Conservation (phyloP, 2,888 invertebrate species). For the Drosophila yooni region DNA sequence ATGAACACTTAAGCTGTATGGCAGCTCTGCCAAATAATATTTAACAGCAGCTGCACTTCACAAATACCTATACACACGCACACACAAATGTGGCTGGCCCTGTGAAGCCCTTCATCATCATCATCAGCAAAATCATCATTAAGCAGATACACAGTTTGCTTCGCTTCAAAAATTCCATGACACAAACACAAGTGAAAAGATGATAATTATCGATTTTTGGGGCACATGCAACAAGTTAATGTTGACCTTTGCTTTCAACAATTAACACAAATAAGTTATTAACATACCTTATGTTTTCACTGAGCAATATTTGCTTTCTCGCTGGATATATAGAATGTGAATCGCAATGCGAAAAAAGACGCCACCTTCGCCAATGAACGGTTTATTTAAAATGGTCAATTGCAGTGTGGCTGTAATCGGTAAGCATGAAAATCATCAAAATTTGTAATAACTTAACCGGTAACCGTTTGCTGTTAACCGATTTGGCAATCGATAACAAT, state of each 20-base stretch:
- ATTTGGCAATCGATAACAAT: background rate
- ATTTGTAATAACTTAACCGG: slow-evolving; percentile 2
- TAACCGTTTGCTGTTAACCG: slow-evolving; percentile 22
- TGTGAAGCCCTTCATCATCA: slow-evolving; percentile 34
- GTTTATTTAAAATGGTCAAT: slow-evolving; percentile 66
- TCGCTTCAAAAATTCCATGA: slow-evolving; percentile 60
- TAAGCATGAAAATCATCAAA: background rate
- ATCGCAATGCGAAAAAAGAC: slow-evolving; percentile 34
- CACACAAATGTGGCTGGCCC: slow-evolving; percentile 22
- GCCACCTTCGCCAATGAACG: slow-evolving; percentile 65
- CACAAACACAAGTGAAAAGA: slow-evolving; percentile 53
- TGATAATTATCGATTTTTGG: slow-evolving; percentile 55
- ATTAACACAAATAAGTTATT: background rate
- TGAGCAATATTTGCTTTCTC: slow-evolving; percentile 6
- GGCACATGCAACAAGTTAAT: slow-evolving; percentile 38
- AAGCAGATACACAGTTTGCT: slow-evolving; percentile 31
- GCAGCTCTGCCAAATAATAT: slow-evolving; percentile 67
- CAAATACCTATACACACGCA: slow-evolving; percentile 14
- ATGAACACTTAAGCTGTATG: slow-evolving; percentile 23
- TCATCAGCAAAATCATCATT: slow-evolving; percentile 27
- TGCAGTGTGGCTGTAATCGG: slow-evolving; percentile 34
- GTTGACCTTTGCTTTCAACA: background rate
- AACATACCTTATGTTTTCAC: slow-evolving; percentile 39
- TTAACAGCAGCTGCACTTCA: slow-evolving; percentile 65
- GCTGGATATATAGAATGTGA: background rate